A percentile compares a stretch with the other conserved stretches of the same genome.
Evolutionary conservation across 37 sponge, comb jelly and placozoan genomes (phyloP).

Genomic region (Halisarca cf. caerulea): DNA sequence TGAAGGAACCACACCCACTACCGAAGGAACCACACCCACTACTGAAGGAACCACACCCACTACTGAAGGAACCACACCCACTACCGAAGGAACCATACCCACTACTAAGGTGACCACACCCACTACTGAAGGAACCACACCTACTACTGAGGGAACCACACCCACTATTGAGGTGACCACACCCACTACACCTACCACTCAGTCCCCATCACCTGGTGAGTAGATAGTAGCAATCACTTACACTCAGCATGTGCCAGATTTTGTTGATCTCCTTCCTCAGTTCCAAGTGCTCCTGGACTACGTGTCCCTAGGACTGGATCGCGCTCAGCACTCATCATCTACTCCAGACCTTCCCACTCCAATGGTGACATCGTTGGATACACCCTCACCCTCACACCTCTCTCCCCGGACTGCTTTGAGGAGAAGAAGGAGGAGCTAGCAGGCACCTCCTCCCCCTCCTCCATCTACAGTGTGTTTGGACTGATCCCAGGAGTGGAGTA

Average conservation of each 20-base stretch:
- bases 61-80: too few species aligned
- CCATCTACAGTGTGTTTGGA: neutral
- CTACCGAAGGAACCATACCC: too few species aligned
- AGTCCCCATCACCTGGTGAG: too few species aligned
- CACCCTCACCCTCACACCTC: neutral
- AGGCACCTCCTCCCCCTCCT: too few species aligned
- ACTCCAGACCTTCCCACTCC: neutral
- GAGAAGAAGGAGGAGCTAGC: neutral
- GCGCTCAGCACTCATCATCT: conserved; percentile 9
- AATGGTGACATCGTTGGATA: neutral
- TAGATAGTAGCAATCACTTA: too few species aligned
- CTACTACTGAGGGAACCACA: too few species aligned
- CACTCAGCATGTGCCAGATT: too few species aligned
- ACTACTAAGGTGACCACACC: too few species aligned
- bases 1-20: too few species aligned
- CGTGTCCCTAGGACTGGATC: neutral
- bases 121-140: too few species aligned
- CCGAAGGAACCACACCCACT: too few species aligned
- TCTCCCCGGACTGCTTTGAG: neutral
- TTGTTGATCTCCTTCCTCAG: neutral
- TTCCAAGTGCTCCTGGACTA: neutral
- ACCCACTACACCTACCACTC: neutral
- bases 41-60: too few species aligned
- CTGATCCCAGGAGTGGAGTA: conserved; percentile 2
- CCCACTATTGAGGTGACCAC: neutral